Evolutionary conservation across 2,888 invertebrate species (phyloP).

Genomic region (Sesia apiformis): DNA sequence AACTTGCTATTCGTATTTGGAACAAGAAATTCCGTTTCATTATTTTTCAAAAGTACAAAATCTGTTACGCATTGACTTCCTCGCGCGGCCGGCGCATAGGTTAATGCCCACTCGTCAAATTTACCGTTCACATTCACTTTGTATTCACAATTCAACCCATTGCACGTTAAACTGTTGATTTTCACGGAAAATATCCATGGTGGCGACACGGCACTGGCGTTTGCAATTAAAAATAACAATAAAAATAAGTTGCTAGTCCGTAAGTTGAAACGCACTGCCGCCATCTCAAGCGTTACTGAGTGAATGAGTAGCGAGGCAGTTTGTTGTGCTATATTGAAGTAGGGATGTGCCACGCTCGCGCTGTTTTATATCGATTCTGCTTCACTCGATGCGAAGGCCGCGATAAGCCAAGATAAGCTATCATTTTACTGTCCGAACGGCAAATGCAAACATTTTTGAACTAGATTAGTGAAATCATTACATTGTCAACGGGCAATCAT

Average conservation of each 20-base stretch:
- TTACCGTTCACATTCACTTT: slow-evolving; percentile 40
- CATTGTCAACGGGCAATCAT: too few species aligned
- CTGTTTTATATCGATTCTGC: background rate
- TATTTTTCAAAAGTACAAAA: slow-evolving; percentile 21
- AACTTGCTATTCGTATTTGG: slow-evolving; percentile 28
- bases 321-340: background rate
- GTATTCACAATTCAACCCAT: slow-evolving; percentile 40
- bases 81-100: slow-evolving; percentile 32
- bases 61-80: slow-evolving; percentile 27
- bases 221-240: slow-evolving; percentile 56
- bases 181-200: slow-evolving; percentile 62
- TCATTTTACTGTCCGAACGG: background rate
- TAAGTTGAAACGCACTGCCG: slow-evolving; percentile 27
- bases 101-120: slow-evolving; percentile 48
- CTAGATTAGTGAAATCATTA: background rate
- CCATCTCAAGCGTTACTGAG: slow-evolving; percentile 36
- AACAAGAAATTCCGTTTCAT: slow-evolving; percentile 29
- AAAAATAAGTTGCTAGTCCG: slow-evolving; percentile 65
- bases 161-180: slow-evolving; percentile 38
- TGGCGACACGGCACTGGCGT: slow-evolving; percentile 39
- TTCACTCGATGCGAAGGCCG: background rate
- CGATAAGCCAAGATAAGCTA: background rate
- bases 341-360: background rate
- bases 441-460: background rate
- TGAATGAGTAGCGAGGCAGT: slow-evolving; percentile 5